phyloP scores from a whole-genome alignment of 1,140 invertebrate genomes.

The Vanessa atalanta region DNA sequence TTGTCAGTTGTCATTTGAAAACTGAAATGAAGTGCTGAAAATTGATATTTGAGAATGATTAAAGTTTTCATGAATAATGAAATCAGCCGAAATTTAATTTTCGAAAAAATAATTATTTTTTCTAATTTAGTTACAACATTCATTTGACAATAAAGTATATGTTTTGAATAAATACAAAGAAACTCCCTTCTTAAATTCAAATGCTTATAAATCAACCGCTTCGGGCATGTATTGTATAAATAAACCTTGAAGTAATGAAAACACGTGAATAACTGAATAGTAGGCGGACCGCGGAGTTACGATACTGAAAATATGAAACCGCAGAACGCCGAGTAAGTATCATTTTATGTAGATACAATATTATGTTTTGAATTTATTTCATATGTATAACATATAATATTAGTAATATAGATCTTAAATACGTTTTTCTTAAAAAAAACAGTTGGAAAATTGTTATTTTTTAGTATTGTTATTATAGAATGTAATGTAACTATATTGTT shows the following conservation, averaged over 20 bases:
- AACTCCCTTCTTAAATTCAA: neutral
- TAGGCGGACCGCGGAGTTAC: neutral
- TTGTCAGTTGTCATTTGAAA: too few species aligned
- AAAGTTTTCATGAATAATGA: neutral
- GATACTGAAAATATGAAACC: slow-evolving; percentile 18
- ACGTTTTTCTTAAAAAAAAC: too few species aligned
- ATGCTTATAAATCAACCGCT: neutral
- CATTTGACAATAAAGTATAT: too few species aligned
- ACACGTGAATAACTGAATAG: neutral
- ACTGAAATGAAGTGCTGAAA: neutral
- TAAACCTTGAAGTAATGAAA: slow-evolving; percentile 45
- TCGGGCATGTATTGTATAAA: slow-evolving; percentile 38
- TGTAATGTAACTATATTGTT: too few species aligned
- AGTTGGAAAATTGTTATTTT: too few species aligned
- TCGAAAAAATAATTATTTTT: neutral
- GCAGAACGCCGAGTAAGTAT: slow-evolving; percentile 9
- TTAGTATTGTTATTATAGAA: too few species aligned
- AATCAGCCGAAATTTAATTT: neutral
- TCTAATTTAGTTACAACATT: neutral
- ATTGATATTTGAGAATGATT: neutral
- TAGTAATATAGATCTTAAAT: too few species aligned
- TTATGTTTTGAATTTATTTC: too few species aligned
- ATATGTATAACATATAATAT: too few species aligned
- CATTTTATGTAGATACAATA: too few species aligned
- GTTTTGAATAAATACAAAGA: too few species aligned